These are phyloP conservation scores for Poecilia velifera DNA, from an alignment of 2,797 vertebrate genomes.

Conservation along the genomic window DNA sequence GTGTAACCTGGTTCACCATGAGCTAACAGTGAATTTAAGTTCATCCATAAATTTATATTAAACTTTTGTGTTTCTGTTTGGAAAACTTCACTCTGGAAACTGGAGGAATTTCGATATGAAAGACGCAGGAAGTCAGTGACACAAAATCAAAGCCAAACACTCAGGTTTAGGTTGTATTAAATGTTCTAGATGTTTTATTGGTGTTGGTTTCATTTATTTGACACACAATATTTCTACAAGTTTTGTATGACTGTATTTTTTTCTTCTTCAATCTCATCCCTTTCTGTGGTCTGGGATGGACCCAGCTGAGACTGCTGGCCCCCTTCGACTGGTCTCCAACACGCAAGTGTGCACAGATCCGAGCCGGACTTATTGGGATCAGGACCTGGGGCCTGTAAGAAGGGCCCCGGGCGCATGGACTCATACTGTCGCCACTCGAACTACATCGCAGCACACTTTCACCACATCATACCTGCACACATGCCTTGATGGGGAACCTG, in stretches of 20 bases:
- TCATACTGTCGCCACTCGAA: slow-evolving; percentile 54
- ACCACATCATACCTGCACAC: slow-evolving; percentile 66
- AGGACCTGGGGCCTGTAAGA: slow-evolving; percentile 31
- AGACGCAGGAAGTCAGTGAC: not conserved
- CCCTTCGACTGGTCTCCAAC: slow-evolving; percentile 69
- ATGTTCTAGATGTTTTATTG: slow-evolving; percentile 90
- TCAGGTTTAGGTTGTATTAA: slow-evolving; percentile 82
- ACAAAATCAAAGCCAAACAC: slow-evolving; percentile 59
- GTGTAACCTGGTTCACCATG: not conserved
- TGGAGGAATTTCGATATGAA: not conserved
- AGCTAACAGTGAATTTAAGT: not conserved
- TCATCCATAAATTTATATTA: not conserved
- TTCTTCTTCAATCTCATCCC: slow-evolving; percentile 60
- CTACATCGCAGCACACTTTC: slow-evolving; percentile 61
- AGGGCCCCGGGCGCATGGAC: slow-evolving; percentile 45
- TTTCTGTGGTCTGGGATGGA: slow-evolving; percentile 74
- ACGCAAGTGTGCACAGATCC: slow-evolving; percentile 68
- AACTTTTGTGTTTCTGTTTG: not conserved
- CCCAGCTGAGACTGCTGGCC: slow-evolving; percentile 70
- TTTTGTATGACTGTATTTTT: slow-evolving; percentile 54
- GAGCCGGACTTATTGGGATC: slow-evolving; percentile 36
- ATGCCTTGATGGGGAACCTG: slow-evolving; percentile 68
- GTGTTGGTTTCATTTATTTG: slow-evolving; percentile 84
- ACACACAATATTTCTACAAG: slow-evolving; percentile 77
- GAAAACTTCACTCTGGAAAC: not conserved